Base-by-base conservation (phyloP, 1,140 invertebrate genomes). In the Sarcophaga bullata region DNA sequence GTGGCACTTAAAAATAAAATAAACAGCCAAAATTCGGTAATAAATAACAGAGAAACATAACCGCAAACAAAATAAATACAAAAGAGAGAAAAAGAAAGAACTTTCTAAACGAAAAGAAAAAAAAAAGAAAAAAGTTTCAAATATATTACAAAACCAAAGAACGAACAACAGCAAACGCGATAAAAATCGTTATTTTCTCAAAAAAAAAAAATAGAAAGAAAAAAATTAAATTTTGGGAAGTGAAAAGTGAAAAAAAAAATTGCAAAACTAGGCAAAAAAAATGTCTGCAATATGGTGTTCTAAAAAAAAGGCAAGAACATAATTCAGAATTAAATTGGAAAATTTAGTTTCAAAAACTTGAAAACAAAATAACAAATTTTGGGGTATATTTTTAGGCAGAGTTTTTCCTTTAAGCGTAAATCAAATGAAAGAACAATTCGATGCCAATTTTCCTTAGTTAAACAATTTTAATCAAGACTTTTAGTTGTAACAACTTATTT, bases 101-200 rank as follows among this genome's bases (percentile, higher is more conserved):
- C 54, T 62, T 68, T 68, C 6, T n/a, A 37, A 58, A 19, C 62
- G 17, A 50, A n/a, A n/a, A 78, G 10, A 13, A 13, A 47, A 7
- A 13, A 13, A 47, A 7, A n/a, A 47, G 4, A 78, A 78, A 78
- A 78, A 78, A 78, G 9, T 72, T 72, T 17, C 9, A 10, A 13
- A 25, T 25, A 17, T 25, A 72, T 9, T 15, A 15, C 7, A 68
- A 68, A 10, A 72, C 62, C 19, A 72, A 72, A 48, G 47, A 75
- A 48, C 1, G 47, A n/a, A 72, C n/a, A 25, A 72, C 10, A 72
- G 19, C 46, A 75, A 25, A 46, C 49, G 50, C 49, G 75, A 78
- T 78, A 78, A 78, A 78, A 78, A 78, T 78, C 75, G 75, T 76
- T 76, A 76, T 76, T 50, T 52, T 50, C 48, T 50, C 48, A 19